Percentiles rank a stretch among this genome's conserved stretches.
Evolutionary conservation across 2,888 invertebrate genomes (phyloP).

Genomic region (Trachelus tabidus): DNA sequence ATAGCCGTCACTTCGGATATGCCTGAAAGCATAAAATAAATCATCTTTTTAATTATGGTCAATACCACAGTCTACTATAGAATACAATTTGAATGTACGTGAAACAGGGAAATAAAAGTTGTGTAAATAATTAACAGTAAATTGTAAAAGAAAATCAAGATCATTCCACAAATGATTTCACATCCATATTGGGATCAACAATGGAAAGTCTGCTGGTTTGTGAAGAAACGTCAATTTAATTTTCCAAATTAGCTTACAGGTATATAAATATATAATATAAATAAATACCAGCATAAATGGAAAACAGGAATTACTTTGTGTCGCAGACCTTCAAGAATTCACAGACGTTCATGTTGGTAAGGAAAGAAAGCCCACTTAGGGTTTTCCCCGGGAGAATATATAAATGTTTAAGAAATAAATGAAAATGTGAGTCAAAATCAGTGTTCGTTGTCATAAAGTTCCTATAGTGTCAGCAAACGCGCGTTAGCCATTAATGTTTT

Average conservation of each 20-base stretch:
- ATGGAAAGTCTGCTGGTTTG: neutral
- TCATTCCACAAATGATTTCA: neutral
- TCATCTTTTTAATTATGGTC: neutral
- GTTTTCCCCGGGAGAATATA: neutral
- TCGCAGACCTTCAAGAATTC: neutral
- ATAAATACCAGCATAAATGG: neutral
- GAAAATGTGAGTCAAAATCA: neutral
- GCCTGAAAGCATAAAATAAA: slow-evolving; percentile 64
- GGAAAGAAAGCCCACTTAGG: neutral
- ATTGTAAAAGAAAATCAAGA: neutral
- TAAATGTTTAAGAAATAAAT: neutral
- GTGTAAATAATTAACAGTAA: neutral
- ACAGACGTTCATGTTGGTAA: neutral
- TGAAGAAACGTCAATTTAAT: neutral
- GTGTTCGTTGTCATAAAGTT: neutral
- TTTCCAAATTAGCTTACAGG: neutral
- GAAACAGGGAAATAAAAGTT: neutral
- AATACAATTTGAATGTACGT: neutral
- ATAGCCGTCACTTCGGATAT: slow-evolving; percentile 88
- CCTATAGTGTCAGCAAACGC: neutral
- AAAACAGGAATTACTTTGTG: neutral
- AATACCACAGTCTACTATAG: neutral
- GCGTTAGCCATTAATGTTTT: neutral
- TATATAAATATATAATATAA: neutral
- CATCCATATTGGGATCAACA: neutral